Base-by-base conservation (phyloP, 2,888 invertebrate species). In the Seira ritae region DNA sequence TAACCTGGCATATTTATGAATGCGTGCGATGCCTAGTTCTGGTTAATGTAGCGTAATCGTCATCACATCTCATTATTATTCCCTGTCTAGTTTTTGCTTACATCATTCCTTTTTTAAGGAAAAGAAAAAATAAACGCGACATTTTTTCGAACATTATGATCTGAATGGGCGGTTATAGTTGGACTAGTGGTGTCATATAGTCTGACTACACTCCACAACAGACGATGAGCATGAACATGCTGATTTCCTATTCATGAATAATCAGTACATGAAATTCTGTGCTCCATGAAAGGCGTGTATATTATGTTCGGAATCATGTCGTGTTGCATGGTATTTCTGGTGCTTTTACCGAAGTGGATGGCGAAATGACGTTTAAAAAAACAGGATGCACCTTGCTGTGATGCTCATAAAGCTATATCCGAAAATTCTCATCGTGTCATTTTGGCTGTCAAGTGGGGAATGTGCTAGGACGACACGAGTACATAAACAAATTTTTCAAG, bases 401-500 rank as follows among this genome's bases (percentile, higher is more conserved):
- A 50, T 50, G 50, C 15, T 42, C 42, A 12, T 42, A 42, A n/a
- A 50, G 15, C 6, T 50, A n/a, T 50, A 50, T 2, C 50, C 17
- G 3, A 50, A 50, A 50, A 50, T 50, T 31, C n/a, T 50, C 50
- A 50, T 50, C 60, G 60, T 60, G 31, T 55, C 66, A 31, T 46
- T 77, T 55, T 31, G 50, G 62, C 31, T 76, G 22, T 37, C 12
- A 17, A 68, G 24, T 68, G 24, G 24, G 19, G n/a, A 42, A 67
- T 17, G 67, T n/a, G n/a, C n/a, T n/a, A n/a, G n/a, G n/a, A n/a
- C n/a, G n/a, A n/a, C 23, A 50, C 46, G 67, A 42, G 19, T 24
- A 55, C 60, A 42, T 77, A 17, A 65, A 62, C 60, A 68, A 62
- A 69, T 79, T 37, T 79, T 71, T 79, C 79, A 79, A 79, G 79